A percentile compares a stretch with the other conserved stretches of the same genome.
phyloP scores from a whole-genome alignment of 2,888 invertebrate genomes.

The Himalopsyche tibetana region DNA sequence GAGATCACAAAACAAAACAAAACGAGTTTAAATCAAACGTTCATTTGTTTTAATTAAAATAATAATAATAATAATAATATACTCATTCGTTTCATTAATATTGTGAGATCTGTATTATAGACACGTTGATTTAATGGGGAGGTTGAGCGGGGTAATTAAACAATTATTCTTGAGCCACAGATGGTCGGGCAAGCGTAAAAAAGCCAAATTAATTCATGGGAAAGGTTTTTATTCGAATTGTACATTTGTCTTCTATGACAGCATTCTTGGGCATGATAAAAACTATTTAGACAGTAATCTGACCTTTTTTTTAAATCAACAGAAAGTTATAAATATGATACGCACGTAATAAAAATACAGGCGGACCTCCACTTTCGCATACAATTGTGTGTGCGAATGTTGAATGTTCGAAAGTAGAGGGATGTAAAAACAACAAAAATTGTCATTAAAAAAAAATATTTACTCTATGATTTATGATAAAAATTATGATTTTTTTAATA shows the following conservation, averaged over 20 bases:
- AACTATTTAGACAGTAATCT: constrained; percentile 39
- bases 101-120: constrained; percentile 40
- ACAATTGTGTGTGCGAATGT: no score
- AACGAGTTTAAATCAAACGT: not conserved
- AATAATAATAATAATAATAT: constrained; percentile 3
- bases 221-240: constrained; percentile 44
- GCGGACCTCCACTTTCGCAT: no score
- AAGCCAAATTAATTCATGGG: constrained; percentile 54
- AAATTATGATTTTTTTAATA: no score
- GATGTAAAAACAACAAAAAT: no score
- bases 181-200: constrained; percentile 53
- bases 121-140: constrained; percentile 48
- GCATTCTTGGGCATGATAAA: constrained; percentile 12
- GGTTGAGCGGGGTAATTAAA: constrained; percentile 52
- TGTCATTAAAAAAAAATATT: no score
- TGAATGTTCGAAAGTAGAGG: no score
- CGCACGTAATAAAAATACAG: no score
- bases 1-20: not conserved
- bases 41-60: constrained; percentile 32
- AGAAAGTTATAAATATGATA: no score
- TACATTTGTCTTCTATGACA: constrained; percentile 21
- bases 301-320: constrained; percentile 2
- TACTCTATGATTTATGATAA: no score
- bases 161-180: constrained; percentile 53
- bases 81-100: not conserved